Evolutionary conservation across 2,888 invertebrate species (phyloP).

Genomic region (Ormyrus rosae): DNA sequence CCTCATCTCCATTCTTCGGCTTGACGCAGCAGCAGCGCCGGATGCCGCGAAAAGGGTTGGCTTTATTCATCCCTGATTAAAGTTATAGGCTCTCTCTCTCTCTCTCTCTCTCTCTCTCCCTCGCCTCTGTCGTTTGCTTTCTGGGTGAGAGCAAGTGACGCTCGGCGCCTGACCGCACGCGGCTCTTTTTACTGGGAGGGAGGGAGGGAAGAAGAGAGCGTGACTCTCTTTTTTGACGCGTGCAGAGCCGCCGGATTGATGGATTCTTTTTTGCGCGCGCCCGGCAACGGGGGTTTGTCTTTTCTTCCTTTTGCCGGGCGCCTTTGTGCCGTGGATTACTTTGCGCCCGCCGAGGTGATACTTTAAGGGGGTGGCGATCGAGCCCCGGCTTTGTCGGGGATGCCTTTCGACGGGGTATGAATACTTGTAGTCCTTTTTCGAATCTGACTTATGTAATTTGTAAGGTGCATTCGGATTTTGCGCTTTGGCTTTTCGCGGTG

Average conservation of each 20-base stretch:
- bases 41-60: constrained; percentile 68
- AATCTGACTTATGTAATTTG: too few relatives aligned
- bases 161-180: constrained; percentile 52
- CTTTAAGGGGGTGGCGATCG: too few relatives aligned
- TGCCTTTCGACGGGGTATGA: too few relatives aligned
- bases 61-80: constrained; percentile 74
- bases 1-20: constrained; percentile 76
- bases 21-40: constrained; percentile 68
- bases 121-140: background rate
- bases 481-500: too few relatives aligned
- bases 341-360: background rate
- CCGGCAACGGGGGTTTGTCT: background rate
- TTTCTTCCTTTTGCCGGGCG: background rate
- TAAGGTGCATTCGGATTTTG: too few relatives aligned
- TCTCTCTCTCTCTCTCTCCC: constrained; percentile 2
- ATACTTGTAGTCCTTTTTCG: too few relatives aligned
- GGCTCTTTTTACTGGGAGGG: constrained; percentile 53
- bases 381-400: too few relatives aligned
- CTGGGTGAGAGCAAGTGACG: constrained; percentile 3
- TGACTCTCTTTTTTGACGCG: constrained; percentile 37
- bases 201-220: background rate
- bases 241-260: constrained; percentile 15
- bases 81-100: constrained; percentile 70
- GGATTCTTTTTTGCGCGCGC: background rate
- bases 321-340: background rate